Conservation (phyloP, 1,140 invertebrate genomes). For the Sarcophaga peregrina region DNA sequence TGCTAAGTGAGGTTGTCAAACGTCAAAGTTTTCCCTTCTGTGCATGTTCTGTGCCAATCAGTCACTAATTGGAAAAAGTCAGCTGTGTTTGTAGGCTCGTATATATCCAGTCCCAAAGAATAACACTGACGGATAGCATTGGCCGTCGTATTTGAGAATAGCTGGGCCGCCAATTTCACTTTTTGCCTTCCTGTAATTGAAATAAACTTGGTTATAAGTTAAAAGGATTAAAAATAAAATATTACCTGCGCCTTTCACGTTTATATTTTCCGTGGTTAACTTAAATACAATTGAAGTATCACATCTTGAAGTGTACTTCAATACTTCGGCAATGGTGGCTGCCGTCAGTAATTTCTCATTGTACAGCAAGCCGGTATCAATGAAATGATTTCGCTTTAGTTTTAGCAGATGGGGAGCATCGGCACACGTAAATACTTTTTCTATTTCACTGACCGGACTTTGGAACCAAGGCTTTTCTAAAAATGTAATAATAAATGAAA, state of each 20-base stretch:
- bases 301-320: neutral
- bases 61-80: too few relatives aligned
- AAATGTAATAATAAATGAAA: too few relatives aligned
- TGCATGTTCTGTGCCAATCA: too few relatives aligned
- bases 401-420: slow-evolving; percentile 36
- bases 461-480: slow-evolving; percentile 41
- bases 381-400: slow-evolving; percentile 31
- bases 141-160: slow-evolving; percentile 37
- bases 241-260: slow-evolving; percentile 30
- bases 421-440: too few relatives aligned
- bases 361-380: too few relatives aligned
- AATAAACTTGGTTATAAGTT: too few relatives aligned
- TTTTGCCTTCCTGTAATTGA: slow-evolving; percentile 37
- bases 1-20: too few relatives aligned
- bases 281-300: slow-evolving; percentile 34
- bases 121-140: slow-evolving; percentile 16
- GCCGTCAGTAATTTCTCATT: too few relatives aligned
- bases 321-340: too few relatives aligned
- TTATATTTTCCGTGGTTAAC: slow-evolving; percentile 1
- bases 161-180: slow-evolving; percentile 24
- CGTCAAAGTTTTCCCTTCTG: too few relatives aligned
- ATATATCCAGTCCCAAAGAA: neutral
- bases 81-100: too few relatives aligned
- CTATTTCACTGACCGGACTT: too few relatives aligned
- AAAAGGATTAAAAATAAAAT: neutral